Conservation (phyloP, 2,797 vertebrate genomes). For the Rhinophrynus dorsalis region DNA sequence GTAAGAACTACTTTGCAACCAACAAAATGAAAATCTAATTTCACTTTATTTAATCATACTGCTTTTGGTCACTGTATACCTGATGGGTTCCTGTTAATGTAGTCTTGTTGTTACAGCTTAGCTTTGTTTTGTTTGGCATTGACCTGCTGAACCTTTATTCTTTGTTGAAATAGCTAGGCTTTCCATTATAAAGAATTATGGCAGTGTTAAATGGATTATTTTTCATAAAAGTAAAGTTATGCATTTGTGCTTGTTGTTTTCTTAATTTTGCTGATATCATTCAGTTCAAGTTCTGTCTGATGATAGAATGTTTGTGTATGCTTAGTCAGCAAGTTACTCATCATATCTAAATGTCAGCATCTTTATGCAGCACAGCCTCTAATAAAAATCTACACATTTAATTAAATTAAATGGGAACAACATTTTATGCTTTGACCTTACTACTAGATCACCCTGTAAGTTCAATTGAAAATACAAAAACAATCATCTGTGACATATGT, state of each 20-base stretch:
- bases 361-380: no score
- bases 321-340: background rate
- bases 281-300: background rate
- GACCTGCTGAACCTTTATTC: conserved; percentile 21
- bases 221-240: background rate
- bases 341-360: background rate
- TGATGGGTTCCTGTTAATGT: conserved; percentile 33
- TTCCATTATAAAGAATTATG: conserved; percentile 12
- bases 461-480: no score
- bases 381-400: no score
- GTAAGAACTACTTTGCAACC: conserved; percentile 28
- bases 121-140: conserved; percentile 25
- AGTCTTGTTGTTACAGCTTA: conserved; percentile 16
- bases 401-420: no score
- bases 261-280: background rate
- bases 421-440: no score
- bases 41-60: conserved; percentile 36
- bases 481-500: no score
- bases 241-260: background rate
- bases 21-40: conserved; percentile 34
- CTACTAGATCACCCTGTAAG: no score
- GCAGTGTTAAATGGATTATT: conserved; percentile 29
- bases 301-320: background rate
- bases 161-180: conserved; percentile 26
- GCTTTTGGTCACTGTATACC: conserved; percentile 30